Percentiles rank a stretch among this genome's conserved stretches.
Conservation (phyloP, 2,113 vertebrate species). For the Panthera leo region DNA sequence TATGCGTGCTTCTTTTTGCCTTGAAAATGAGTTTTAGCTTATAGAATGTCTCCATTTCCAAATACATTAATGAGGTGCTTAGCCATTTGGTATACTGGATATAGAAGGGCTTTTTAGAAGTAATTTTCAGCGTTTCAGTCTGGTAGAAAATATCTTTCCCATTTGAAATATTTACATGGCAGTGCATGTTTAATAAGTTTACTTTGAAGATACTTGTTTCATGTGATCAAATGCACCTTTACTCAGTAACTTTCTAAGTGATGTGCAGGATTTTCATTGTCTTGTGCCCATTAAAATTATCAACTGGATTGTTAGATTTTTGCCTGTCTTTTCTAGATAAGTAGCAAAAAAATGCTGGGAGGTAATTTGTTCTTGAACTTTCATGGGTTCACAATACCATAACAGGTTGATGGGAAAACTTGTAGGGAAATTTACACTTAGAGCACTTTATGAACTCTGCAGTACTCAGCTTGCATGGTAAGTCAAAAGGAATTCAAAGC, state of each 20-base stretch:
- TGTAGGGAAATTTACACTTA: neutral
- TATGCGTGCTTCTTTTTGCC: neutral
- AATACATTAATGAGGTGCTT: constrained; percentile 73
- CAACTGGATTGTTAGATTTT: neutral
- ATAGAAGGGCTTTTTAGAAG: constrained; percentile 81
- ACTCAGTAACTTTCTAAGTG: constrained; percentile 32
- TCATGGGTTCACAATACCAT: neutral
- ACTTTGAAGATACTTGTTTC: constrained; percentile 45
- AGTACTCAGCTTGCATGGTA: neutral
- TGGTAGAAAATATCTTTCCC: constrained; percentile 79
- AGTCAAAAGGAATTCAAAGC: neutral
- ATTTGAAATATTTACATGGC: constrained; percentile 75
- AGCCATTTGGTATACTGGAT: constrained; percentile 73
- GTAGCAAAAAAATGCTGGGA: neutral
- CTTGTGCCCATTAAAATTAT: neutral
- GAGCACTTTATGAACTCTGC: neutral
- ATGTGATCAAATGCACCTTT: constrained; percentile 57
- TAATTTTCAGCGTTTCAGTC: constrained; percentile 78
- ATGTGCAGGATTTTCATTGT: constrained; percentile 36
- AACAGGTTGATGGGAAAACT: neutral
- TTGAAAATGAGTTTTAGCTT: constrained; percentile 78
- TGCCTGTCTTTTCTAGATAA: neutral
- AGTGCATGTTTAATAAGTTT: constrained; percentile 68
- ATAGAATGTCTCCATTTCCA: constrained; percentile 72
- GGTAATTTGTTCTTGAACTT: constrained; percentile 6